Conservation (phyloP, 2,888 invertebrate genomes). For the Malthinus flaveolus region DNA sequence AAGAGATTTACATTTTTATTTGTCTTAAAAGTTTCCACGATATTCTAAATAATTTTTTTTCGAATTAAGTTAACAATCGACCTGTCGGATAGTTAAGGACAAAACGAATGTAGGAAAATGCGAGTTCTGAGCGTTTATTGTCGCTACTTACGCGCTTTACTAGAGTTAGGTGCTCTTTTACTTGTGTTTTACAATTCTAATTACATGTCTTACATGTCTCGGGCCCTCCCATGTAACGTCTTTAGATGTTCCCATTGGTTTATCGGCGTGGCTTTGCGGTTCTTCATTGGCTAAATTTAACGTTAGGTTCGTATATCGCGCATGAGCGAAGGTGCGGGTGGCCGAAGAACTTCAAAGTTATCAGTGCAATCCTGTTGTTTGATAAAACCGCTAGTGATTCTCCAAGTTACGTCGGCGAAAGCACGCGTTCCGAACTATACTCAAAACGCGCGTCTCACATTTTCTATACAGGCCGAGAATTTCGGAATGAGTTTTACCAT, state of each 20-base stretch:
- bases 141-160: conserved; percentile 1
- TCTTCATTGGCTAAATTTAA: conserved; percentile 49
- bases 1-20: no score
- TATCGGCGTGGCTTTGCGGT: conserved; percentile 50
- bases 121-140: neutral
- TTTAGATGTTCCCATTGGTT: conserved; percentile 55
- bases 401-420: conserved; percentile 30
- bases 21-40: neutral
- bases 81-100: neutral
- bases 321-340: conserved; percentile 49
- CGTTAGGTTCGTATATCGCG: conserved; percentile 45
- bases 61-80: conserved; percentile 1
- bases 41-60: neutral
- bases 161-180: conserved; percentile 26
- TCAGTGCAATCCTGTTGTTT: conserved; percentile 46
- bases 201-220: conserved; percentile 54
- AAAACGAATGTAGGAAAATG: conserved; percentile 1
- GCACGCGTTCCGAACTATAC: conserved; percentile 40
- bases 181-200: conserved; percentile 52
- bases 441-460: conserved; percentile 20
- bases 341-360: conserved; percentile 43
- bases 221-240: conserved; percentile 55
- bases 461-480: conserved; percentile 4
- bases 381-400: conserved; percentile 39
- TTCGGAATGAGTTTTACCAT: conserved; percentile 5